Evolutionary conservation across 2,888 invertebrate genomes (phyloP).

Genomic region (Cacoxenus indagator): DNA sequence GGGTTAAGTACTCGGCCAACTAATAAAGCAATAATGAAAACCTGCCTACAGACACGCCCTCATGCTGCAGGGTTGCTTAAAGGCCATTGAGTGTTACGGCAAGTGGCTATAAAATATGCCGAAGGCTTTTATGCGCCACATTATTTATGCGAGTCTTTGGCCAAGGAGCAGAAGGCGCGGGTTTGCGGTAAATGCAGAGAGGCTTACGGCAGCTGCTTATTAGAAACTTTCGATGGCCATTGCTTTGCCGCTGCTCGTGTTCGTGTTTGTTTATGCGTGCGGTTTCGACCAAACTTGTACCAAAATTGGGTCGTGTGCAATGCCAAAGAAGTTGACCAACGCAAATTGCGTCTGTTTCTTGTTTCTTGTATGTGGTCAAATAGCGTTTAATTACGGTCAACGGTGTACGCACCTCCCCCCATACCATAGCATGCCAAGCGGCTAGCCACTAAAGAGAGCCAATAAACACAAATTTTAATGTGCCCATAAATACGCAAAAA

Average conservation of each 20-base stretch:
- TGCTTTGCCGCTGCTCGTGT: background rate
- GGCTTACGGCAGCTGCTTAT: slow-evolving; percentile 30
- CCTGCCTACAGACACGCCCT: background rate
- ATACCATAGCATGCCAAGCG: background rate
- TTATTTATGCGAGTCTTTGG: background rate
- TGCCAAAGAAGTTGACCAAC: background rate
- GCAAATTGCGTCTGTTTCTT: slow-evolving; percentile 3
- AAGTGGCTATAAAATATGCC: slow-evolving; percentile 37
- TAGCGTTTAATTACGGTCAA: slow-evolving; percentile 16
- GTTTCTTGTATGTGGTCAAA: background rate
- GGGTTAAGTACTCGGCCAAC: background rate
- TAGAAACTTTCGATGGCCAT: background rate
- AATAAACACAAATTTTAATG: slow-evolving; percentile 5
- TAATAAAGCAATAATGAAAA: slow-evolving; percentile 21
- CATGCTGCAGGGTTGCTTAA: slow-evolving; percentile 31
- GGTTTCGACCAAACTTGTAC: background rate
- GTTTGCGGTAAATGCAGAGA: slow-evolving; percentile 9
- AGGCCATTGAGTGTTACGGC: slow-evolving; percentile 42
- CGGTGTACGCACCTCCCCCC: background rate
- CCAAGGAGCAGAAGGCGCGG: slow-evolving; percentile 13
- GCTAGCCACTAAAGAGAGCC: no score
- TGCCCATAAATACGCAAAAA: slow-evolving; percentile 11
- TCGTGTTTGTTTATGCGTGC: background rate
- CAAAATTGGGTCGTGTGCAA: no score
- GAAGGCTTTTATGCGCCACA: slow-evolving; percentile 30